A percentile compares a stretch with the other conserved stretches of the same genome.
phyloP scores from a whole-genome alignment of 2,113 vertebrate genomes.

The Oryctolagus cuniculus region DNA sequence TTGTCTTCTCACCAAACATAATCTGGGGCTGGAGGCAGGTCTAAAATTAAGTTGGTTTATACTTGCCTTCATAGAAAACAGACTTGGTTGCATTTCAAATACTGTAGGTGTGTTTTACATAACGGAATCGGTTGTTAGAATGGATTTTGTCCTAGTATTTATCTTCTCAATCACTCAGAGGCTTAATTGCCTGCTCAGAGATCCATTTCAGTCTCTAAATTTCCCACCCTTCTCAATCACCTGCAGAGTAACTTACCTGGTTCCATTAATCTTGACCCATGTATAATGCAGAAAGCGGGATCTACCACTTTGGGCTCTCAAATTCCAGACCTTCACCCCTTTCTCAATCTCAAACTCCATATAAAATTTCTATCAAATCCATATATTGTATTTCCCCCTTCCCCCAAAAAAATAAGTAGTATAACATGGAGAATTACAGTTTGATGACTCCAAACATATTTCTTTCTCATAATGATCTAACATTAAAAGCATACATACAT shows the following conservation, averaged over 20 bases:
- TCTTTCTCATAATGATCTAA: slow-evolving; percentile 36
- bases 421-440: not conserved
- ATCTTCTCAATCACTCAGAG: slow-evolving; percentile 75
- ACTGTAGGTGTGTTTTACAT: slow-evolving; percentile 79
- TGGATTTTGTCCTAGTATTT: slow-evolving; percentile 68
- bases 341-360: slow-evolving; percentile 35
- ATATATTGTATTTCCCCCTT: not conserved
- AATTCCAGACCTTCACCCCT: slow-evolving; percentile 58
- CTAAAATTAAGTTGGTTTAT: slow-evolving; percentile 81
- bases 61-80: slow-evolving; percentile 74
- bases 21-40: slow-evolving; percentile 78
- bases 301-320: slow-evolving; percentile 66
- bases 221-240: slow-evolving; percentile 84
- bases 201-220: slow-evolving; percentile 76
- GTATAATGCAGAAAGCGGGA: slow-evolving; percentile 58
- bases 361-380: slow-evolving; percentile 62
- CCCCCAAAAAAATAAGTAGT: slow-evolving; percentile 21
- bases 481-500: not conserved
- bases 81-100: slow-evolving; percentile 76
- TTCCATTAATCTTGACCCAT: slow-evolving; percentile 77
- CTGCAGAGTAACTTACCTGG: slow-evolving; percentile 65
- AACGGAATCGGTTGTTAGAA: slow-evolving; percentile 68
- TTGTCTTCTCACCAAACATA: slow-evolving; percentile 74
- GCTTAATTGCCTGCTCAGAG: slow-evolving; percentile 72
- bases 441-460: not conserved